Evolutionary conservation across 2,888 invertebrate genomes (phyloP), one percentile per base, ranked within the genome.

Genomic region (Melolontha melolontha): DNA sequence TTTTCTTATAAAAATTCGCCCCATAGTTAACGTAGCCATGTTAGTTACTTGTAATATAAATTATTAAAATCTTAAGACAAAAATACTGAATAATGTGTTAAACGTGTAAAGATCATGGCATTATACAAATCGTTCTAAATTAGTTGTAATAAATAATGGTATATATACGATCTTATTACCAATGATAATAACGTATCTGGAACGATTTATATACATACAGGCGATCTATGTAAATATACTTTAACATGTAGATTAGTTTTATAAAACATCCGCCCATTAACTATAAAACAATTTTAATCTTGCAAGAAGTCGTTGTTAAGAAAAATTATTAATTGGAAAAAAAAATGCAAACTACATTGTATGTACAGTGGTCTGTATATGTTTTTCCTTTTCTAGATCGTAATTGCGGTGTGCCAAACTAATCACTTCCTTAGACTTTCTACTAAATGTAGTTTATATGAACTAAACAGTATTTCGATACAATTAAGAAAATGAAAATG

Each of bases 231-330:
- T 57, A 57, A 57, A 57, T 57, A 57, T 42, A 41, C 42, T 57
- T 42, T 41, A 42, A 57, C 57, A 42, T 42, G 27, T 57, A 57
- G 57, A 44, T 14, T 57, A 57, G 57, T 49, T 17, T 49, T 66
- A 55, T 55, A 49, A 66, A 54, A 44, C 34, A 55, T 66, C 65
- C 65, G 65, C 65, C 65, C 65, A 66, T 66, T 66, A 66, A 66
- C 55, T 55, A 22, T 55, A 66, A 66, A 55, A 55, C 54, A 29
- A 34, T 14, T 54, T 57, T 67, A 54, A 69, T 71, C 62, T 67
- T 34, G 22, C 22, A 55, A 57, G 29, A 34, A 51, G 62, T 29
- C 29, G 29, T 34, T 10, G 34, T 34, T 34, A 34, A 34, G 6
- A 8, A 10, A 34, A 34, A 10, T 6, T 63, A 14, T 12, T 50